Percentiles rank a stretch among this genome's conserved stretches.
Evolutionary conservation across 2,888 invertebrate genomes (phyloP).

Genomic region (Drosophila cracens): DNA sequence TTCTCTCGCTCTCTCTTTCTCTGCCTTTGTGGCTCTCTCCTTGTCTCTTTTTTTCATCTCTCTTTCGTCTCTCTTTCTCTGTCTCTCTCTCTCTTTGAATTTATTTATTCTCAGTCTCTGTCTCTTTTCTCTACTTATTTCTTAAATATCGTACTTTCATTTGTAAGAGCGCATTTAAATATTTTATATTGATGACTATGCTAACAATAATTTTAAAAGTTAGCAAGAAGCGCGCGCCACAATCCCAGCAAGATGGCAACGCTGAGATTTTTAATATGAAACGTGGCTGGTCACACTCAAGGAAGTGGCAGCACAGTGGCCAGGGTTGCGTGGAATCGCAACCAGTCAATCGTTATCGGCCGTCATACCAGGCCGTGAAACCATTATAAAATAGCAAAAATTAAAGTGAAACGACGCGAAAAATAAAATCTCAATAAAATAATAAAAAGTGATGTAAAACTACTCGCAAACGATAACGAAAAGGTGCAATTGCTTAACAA

Average conservation of each 20-base stretch:
- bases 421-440: slow-evolving; percentile 37
- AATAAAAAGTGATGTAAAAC: slow-evolving; percentile 34
- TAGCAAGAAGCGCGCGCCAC: background rate
- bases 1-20: background rate
- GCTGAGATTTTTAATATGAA: background rate
- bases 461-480: slow-evolving; percentile 49
- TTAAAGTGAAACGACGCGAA: slow-evolving; percentile 71
- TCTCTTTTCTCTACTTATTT: background rate
- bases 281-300: slow-evolving; percentile 20
- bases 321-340: slow-evolving; percentile 32
- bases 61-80: background rate
- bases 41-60: background rate
- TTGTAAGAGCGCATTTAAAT: background rate
- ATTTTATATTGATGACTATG: background rate
- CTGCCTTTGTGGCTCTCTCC: background rate
- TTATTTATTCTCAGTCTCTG: background rate
- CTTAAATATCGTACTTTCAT: too few species aligned
- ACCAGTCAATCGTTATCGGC: slow-evolving; percentile 48
- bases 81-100: background rate
- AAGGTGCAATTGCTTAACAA: slow-evolving; percentile 43
- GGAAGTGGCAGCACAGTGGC: slow-evolving; percentile 13
- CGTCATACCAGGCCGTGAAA: slow-evolving; percentile 66
- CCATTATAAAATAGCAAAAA: slow-evolving; percentile 70
- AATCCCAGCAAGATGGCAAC: slow-evolving; percentile 15
- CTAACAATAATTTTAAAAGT: background rate